Evolutionary conservation across 2,797 vertebrate genomes (phyloP).

Genomic region (Emys orbicularis): DNA sequence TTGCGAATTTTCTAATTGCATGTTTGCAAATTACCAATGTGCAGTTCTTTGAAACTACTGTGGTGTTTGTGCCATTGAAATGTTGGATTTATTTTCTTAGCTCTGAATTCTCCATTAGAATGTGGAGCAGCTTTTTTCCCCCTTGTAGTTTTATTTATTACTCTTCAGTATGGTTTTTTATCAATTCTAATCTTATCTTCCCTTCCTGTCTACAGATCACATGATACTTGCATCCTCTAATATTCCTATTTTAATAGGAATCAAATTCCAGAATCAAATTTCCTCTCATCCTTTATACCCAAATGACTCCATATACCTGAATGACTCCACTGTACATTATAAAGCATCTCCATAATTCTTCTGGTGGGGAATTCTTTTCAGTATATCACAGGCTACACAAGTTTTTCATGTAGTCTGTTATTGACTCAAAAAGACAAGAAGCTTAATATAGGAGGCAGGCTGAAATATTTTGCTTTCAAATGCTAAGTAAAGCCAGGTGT

Average conservation of each 20-base stretch:
- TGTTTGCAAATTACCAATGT: slow-evolving; percentile 23
- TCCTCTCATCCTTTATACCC: slow-evolving; percentile 37
- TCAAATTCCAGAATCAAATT: slow-evolving; percentile 48
- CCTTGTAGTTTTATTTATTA: background rate
- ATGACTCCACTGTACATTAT: background rate
- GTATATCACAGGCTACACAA: background rate
- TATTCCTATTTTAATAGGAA: slow-evolving; percentile 7
- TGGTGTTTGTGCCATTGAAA: background rate
- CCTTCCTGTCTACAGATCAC: background rate
- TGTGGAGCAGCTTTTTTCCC: background rate
- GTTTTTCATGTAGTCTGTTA: slow-evolving; percentile 25
- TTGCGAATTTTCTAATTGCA: background rate
- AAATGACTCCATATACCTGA: slow-evolving; percentile 8
- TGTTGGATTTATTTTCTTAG: background rate
- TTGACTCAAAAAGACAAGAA: background rate
- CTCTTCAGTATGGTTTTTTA: slow-evolving; percentile 9
- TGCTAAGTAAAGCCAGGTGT: slow-evolving; percentile 27
- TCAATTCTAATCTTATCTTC: slow-evolving; percentile 4
- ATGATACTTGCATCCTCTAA: slow-evolving; percentile 6
- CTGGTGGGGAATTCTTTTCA: background rate
- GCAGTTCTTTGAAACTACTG: slow-evolving; percentile 1
- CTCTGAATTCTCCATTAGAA: background rate
- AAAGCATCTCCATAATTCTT: background rate
- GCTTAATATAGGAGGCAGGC: background rate
- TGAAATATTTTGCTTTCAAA: slow-evolving; percentile 44